Evolutionary conservation across 2,888 invertebrate species (phyloP).

Genomic region (Ceratothoa steindachneri): DNA sequence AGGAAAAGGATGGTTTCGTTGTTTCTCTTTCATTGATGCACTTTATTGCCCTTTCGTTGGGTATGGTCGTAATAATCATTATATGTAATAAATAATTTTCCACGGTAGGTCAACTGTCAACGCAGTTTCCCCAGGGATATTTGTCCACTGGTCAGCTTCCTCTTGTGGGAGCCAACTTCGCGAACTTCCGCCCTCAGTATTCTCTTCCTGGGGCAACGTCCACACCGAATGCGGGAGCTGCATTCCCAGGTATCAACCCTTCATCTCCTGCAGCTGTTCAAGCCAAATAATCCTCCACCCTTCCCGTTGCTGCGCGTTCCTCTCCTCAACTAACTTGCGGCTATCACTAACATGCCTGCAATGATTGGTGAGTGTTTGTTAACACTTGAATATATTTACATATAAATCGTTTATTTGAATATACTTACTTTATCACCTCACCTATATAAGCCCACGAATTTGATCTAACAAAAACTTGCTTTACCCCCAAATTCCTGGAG

Average conservation of each 20-base stretch:
- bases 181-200: constrained; percentile 86
- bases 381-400: too few species aligned
- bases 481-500: too few species aligned
- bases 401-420: too few species aligned
- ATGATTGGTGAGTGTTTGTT: background rate
- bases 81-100: too few species aligned
- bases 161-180: constrained; percentile 79
- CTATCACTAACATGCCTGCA: background rate
- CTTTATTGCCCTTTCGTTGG: too few species aligned
- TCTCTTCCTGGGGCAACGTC: constrained; percentile 70
- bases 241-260: constrained; percentile 49
- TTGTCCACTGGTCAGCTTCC: constrained; percentile 60
- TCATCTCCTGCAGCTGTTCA: constrained; percentile 42
- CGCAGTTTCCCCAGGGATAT: constrained; percentile 34
- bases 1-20: too few species aligned
- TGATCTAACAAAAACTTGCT: too few species aligned
- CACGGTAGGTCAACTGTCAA: constrained; percentile 35
- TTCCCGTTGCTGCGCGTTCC: constrained; percentile 36
- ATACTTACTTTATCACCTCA: too few species aligned
- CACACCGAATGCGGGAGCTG: constrained; percentile 66
- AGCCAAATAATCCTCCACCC: constrained; percentile 34
- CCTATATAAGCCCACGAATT: too few species aligned
- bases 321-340: constrained; percentile 15
- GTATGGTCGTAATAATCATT: too few species aligned
- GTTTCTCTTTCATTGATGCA: too few species aligned